Evolutionary conservation across 1,140 invertebrate species (phyloP).

Genomic region (Zaprionus capensis): DNA sequence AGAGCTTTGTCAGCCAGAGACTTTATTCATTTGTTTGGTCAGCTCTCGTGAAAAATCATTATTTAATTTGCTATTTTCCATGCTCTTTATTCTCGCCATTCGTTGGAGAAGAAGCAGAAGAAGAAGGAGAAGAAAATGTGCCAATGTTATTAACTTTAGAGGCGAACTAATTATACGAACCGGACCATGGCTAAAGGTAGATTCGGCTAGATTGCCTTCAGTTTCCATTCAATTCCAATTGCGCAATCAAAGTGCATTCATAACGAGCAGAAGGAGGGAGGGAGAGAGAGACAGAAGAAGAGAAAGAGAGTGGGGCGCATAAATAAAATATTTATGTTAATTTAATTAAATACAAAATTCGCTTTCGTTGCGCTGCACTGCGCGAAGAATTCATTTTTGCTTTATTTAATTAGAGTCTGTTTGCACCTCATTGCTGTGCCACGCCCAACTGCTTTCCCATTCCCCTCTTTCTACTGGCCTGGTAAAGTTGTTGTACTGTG

Average conservation of each 20-base stretch:
- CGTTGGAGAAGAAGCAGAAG: background rate
- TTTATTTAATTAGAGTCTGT: constrained; percentile 49
- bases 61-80: constrained; percentile 46
- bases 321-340: constrained; percentile 50
- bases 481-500: constrained; percentile 34
- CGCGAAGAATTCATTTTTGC: constrained; percentile 42
- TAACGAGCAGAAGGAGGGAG: background rate
- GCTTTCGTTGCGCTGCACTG: constrained; percentile 23
- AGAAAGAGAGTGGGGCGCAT: background rate
- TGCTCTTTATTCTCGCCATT: constrained; percentile 33
- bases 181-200: constrained; percentile 6
- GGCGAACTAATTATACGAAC: constrained; percentile 46
- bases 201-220: constrained; percentile 13
- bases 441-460: constrained; percentile 3
- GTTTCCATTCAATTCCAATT: constrained; percentile 27
- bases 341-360: constrained; percentile 50
- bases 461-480: background rate
- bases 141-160: constrained; percentile 65
- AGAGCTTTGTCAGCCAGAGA: constrained; percentile 62
- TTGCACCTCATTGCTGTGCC: constrained; percentile 41
- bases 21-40: constrained; percentile 27
- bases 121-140: constrained; percentile 57
- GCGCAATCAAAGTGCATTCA: constrained; percentile 31
- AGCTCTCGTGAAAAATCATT: constrained; percentile 52
- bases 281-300: background rate